A percentile compares a stretch with the other conserved stretches of the same genome.
These are phyloP conservation scores for Chlamydotis undulata DNA, from an alignment of 2,113 vertebrate species.

Conservation along the genomic window DNA sequence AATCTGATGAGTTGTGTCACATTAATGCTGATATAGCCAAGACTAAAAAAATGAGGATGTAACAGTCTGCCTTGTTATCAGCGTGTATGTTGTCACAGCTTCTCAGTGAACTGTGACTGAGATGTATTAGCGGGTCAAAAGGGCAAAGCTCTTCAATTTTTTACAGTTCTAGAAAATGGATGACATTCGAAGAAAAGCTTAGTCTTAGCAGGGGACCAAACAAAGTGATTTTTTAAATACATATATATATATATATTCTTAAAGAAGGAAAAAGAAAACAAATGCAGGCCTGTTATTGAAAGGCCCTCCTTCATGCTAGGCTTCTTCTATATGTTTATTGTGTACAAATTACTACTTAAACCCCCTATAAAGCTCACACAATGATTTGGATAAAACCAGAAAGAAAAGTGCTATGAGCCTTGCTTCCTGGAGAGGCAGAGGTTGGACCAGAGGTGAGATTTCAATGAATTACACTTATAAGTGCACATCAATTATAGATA, in stretches of 20 bases:
- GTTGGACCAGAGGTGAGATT: slow-evolving; percentile 86
- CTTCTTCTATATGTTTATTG: slow-evolving; percentile 46
- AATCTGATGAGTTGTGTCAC: slow-evolving; percentile 25
- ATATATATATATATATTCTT: background rate
- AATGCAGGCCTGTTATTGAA: slow-evolving; percentile 38
- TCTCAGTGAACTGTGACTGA: slow-evolving; percentile 44
- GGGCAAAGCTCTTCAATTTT: slow-evolving; percentile 64
- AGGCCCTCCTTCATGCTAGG: slow-evolving; percentile 24
- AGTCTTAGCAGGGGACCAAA: slow-evolving; percentile 40
- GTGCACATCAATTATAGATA: slow-evolving; percentile 89
- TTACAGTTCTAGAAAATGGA: slow-evolving; percentile 47
- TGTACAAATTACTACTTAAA: slow-evolving; percentile 53
- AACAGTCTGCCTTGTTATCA: slow-evolving; percentile 44
- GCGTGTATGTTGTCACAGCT: slow-evolving; percentile 36
- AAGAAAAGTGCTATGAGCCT: slow-evolving; percentile 52
- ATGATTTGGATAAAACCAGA: slow-evolving; percentile 67
- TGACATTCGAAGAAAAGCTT: slow-evolving; percentile 66
- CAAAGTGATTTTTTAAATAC: background rate
- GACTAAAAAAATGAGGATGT: slow-evolving; percentile 13
- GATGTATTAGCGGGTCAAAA: slow-evolving; percentile 58
- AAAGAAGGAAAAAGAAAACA: slow-evolving; percentile 5
- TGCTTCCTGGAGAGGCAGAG: slow-evolving; percentile 73
- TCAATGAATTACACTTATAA: slow-evolving; percentile 86
- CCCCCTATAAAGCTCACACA: slow-evolving; percentile 42
- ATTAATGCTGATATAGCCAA: background rate